phyloP scores from a whole-genome alignment of 2,888 invertebrate species.

The Gasteruption jaculator region DNA sequence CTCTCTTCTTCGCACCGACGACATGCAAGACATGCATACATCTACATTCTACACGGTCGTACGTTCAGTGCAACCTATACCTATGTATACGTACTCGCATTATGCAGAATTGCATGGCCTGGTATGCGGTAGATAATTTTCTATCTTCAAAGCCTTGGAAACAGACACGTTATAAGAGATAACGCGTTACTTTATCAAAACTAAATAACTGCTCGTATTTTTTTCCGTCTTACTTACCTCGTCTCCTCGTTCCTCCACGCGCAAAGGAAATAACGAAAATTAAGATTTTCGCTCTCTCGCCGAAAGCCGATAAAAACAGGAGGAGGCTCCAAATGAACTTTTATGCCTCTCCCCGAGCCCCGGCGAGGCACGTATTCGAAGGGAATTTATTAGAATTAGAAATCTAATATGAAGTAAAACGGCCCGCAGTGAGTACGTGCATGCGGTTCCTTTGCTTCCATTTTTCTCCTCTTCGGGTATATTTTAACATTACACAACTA shows the following conservation, averaged over 20 bases:
- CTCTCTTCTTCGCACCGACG: too few relatives aligned
- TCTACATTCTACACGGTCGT: background rate
- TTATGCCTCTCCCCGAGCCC: slow-evolving; percentile 11
- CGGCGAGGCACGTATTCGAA: slow-evolving; percentile 28
- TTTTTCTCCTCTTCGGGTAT: slow-evolving; percentile 30
- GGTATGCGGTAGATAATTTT: slow-evolving; percentile 1
- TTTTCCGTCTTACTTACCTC: background rate
- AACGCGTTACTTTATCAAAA: slow-evolving; percentile 7
- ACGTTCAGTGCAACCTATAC: slow-evolving; percentile 4
- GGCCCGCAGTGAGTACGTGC: too few relatives aligned
- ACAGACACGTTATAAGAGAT: too few relatives aligned
- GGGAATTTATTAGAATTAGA: slow-evolving; percentile 46
- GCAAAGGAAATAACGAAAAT: too few relatives aligned
- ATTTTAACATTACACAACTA: slow-evolving; percentile 45
- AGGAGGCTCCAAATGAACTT: too few relatives aligned
- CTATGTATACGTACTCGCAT: too few relatives aligned
- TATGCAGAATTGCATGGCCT: background rate
- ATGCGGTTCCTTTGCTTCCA: too few relatives aligned
- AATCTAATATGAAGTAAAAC: too few relatives aligned
- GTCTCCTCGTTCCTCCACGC: background rate
- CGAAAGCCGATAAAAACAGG: too few relatives aligned
- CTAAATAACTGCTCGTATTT: background rate
- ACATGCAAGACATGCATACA: too few relatives aligned
- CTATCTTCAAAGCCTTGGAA: slow-evolving; percentile 3
- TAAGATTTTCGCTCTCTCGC: too few relatives aligned